Conservation (phyloP, 2,113 vertebrate genomes). For the Corythoichthys intestinalis region DNA sequence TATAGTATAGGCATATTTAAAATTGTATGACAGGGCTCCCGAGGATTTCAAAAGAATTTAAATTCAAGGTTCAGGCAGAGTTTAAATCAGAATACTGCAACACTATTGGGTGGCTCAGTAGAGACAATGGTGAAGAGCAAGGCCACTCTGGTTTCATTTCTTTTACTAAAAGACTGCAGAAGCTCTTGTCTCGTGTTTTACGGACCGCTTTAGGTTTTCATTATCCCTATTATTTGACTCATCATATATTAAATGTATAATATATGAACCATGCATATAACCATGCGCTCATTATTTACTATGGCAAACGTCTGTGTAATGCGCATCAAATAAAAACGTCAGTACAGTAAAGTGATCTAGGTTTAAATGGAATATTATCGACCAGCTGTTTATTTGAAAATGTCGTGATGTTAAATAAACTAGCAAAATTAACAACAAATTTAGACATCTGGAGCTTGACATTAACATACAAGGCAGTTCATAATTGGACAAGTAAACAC, state of each 20-base stretch:
- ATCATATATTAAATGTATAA: neutral
- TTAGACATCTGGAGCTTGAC: neutral
- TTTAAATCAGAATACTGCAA: constrained; percentile 62
- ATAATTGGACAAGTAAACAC: neutral
- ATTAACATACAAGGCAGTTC: neutral
- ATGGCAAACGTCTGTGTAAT: neutral
- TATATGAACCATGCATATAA: neutral
- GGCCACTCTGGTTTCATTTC: neutral
- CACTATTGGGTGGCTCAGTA: constrained; percentile 30
- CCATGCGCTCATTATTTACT: neutral
- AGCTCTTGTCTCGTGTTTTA: neutral
- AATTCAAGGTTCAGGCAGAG: constrained; percentile 68
- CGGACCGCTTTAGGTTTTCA: neutral
- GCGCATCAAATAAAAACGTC: neutral
- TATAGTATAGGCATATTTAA: constrained; percentile 62
- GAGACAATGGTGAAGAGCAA: constrained; percentile 16
- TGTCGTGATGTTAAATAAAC: neutral
- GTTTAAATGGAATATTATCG: neutral
- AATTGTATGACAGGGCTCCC: constrained; percentile 61
- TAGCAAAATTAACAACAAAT: neutral
- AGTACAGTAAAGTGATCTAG: neutral
- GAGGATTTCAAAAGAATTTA: constrained; percentile 71
- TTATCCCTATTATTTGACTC: neutral
- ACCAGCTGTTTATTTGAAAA: neutral
- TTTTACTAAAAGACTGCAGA: constrained; percentile 1